phyloP scores from a whole-genome alignment of 1,140 invertebrate species.

The Microplitis mediator region DNA sequence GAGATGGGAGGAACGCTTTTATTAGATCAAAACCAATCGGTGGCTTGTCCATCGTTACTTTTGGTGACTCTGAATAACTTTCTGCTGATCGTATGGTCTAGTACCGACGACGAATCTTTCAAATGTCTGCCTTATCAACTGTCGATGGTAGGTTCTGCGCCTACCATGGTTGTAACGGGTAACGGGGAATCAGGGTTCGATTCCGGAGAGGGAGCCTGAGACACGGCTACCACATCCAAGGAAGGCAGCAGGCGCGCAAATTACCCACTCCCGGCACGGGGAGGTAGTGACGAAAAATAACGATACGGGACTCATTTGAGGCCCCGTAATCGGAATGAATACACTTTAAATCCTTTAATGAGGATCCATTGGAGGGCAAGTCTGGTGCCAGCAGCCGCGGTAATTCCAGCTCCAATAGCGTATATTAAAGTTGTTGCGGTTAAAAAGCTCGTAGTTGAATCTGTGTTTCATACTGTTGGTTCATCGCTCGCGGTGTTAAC shows the following conservation, averaged over 20 bases:
- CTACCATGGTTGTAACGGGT: slow-evolving; percentile 77
- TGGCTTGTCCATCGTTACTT: too few species aligned
- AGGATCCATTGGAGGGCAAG: too few species aligned
- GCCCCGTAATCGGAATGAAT: slow-evolving; percentile 69
- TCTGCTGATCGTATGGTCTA: too few species aligned
- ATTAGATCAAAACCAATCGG: too few species aligned
- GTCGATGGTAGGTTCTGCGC: slow-evolving; percentile 78
- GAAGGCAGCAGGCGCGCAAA: slow-evolving; percentile 3
- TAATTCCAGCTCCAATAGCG: slow-evolving; percentile 91
- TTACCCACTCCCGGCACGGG: slow-evolving; percentile 13
- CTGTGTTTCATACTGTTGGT: slow-evolving; percentile 65
- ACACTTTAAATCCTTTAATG: too few species aligned
- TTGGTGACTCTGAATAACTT: too few species aligned
- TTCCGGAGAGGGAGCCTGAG: too few species aligned
- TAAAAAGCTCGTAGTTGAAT: slow-evolving; percentile 78
- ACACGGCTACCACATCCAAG: neutral
- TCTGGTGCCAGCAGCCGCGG: slow-evolving; percentile 87
- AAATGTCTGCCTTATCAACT: slow-evolving; percentile 87
- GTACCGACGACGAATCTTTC: slow-evolving; percentile 76
- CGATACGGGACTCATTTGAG: slow-evolving; percentile 77
- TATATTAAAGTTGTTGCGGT: slow-evolving; percentile 87
- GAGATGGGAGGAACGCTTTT: too few species aligned
- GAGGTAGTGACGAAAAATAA: slow-evolving; percentile 61
- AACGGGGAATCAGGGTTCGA: slow-evolving; percentile 63
- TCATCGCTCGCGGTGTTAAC: too few species aligned